phyloP scores from a whole-genome alignment of 92 coral and sea anemone species.

The Epizoanthus stellaris region DNA sequence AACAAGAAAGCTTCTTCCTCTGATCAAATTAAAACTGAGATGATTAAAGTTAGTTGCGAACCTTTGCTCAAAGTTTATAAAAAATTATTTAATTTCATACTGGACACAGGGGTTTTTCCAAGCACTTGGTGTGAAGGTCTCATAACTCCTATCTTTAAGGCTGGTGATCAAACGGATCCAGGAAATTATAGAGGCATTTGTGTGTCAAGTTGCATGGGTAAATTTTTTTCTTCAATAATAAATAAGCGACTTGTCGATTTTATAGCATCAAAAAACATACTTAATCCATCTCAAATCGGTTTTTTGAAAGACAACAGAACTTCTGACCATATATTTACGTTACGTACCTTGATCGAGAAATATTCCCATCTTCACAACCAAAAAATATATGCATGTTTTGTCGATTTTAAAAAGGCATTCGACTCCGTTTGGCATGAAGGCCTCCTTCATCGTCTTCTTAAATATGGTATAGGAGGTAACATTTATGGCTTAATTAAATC shows the following conservation, averaged over 20 bases:
- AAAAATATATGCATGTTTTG: too few species aligned
- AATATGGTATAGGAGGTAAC: conserved; percentile 51
- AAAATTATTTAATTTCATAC: conserved; percentile 53
- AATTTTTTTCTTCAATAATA: conserved; percentile 51
- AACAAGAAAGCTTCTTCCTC: conserved; percentile 60
- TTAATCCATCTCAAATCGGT: conserved; percentile 59
- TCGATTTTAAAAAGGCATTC: conserved; percentile 64
- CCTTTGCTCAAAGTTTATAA: conserved; percentile 33
- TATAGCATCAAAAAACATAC: conserved; percentile 32
- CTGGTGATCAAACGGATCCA: conserved; percentile 41
- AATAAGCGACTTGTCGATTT: conserved; percentile 46
- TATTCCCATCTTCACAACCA: conserved; percentile 37
- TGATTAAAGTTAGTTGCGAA: conserved; percentile 43
- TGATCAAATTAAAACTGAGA: conserved; percentile 57
- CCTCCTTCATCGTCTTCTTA: conserved; percentile 38
- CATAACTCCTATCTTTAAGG: conserved; percentile 59
- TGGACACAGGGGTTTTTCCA: conserved; percentile 53
- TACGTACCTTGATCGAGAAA: conserved; percentile 54
- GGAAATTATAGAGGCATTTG: conserved; percentile 60
- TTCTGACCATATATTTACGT: conserved; percentile 60
- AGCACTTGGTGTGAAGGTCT: conserved; percentile 54
- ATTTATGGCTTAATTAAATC: conserved; percentile 60
- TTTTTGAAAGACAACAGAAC: conserved; percentile 53
- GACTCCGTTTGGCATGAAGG: conserved; percentile 73
- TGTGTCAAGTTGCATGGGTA: conserved; percentile 59